Conservation (phyloP, 2,797 vertebrate species). For the Sebastiscus albofasciatus region DNA sequence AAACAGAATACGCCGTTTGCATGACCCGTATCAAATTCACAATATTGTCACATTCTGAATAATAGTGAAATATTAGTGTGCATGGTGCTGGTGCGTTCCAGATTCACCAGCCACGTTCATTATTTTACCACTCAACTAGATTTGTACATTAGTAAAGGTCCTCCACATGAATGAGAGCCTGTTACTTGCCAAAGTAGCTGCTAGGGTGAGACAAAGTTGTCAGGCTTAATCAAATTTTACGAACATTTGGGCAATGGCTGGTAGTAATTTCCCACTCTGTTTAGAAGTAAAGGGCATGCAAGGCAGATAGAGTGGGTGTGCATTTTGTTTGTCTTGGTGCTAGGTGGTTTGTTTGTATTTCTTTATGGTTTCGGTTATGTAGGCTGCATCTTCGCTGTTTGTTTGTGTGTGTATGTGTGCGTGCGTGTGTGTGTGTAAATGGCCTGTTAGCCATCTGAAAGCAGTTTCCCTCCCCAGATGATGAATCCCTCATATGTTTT, state of each 20-base stretch:
- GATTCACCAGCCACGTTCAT: conserved; percentile 16
- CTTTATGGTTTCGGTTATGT: conserved; percentile 62
- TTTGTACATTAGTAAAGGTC: conserved; percentile 23
- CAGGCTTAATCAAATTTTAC: conserved; percentile 65
- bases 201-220: conserved; percentile 35
- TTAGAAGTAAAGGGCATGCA: conserved; percentile 35
- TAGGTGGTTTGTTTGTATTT: conserved; percentile 68
- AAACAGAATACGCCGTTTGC: not conserved
- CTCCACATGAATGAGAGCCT: conserved; percentile 19
- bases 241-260: conserved; percentile 56
- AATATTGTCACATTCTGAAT: not conserved
- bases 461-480: conserved; percentile 73
- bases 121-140: conserved; percentile 32
- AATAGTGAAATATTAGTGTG: not conserved
- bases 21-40: not conserved
- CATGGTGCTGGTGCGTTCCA: not conserved
- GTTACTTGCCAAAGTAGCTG: conserved; percentile 26
- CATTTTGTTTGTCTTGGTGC: conserved; percentile 57
- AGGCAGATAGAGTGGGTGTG: conserved; percentile 46
- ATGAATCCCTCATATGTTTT: conserved; percentile 78
- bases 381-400: conserved; percentile 29
- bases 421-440: conserved; percentile 50
- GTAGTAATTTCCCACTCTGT: conserved; percentile 49
- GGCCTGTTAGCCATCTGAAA: conserved; percentile 82
- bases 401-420: not conserved